Conservation (phyloP, 2,113 vertebrate genomes). For the Puntigrus tetrazona region DNA sequence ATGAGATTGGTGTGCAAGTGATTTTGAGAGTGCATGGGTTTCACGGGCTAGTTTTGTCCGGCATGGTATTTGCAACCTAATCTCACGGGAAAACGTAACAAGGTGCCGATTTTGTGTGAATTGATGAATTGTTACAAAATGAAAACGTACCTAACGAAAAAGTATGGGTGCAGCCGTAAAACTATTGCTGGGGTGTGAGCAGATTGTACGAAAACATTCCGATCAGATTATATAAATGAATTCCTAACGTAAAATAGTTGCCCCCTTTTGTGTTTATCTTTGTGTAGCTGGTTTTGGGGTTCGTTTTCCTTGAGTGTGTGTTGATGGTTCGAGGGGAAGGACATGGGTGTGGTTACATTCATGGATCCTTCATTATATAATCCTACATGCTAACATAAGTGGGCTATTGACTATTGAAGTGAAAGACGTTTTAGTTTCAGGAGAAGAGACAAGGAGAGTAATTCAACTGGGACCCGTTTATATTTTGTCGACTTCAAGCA, state of each 20-base stretch:
- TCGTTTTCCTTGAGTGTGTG: constrained; percentile 37
- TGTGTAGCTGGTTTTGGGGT: constrained; percentile 39
- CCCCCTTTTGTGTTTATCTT: background rate
- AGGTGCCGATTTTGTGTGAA: background rate
- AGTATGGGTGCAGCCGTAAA: background rate
- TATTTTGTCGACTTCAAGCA: background rate
- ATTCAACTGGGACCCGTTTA: constrained; percentile 25
- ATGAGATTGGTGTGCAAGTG: background rate
- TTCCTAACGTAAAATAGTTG: background rate
- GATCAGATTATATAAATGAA: background rate
- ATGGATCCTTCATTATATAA: constrained; percentile 67
- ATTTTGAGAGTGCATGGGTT: background rate
- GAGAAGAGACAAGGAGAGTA: constrained; percentile 11
- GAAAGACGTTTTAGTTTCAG: constrained; percentile 23
- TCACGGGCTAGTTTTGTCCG: background rate
- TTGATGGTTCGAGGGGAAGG: background rate
- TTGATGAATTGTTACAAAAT: background rate
- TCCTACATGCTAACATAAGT: constrained; percentile 61
- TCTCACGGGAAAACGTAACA: background rate
- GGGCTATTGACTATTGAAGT: constrained; percentile 70
- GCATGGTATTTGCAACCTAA: constrained; percentile 16
- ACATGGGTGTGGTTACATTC: constrained; percentile 45
- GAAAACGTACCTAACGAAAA: background rate
- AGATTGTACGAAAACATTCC: background rate
- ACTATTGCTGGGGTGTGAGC: background rate